Evolutionary conservation across 1,140 invertebrate genomes (phyloP).

Genomic region (Drosophila guanche): DNA sequence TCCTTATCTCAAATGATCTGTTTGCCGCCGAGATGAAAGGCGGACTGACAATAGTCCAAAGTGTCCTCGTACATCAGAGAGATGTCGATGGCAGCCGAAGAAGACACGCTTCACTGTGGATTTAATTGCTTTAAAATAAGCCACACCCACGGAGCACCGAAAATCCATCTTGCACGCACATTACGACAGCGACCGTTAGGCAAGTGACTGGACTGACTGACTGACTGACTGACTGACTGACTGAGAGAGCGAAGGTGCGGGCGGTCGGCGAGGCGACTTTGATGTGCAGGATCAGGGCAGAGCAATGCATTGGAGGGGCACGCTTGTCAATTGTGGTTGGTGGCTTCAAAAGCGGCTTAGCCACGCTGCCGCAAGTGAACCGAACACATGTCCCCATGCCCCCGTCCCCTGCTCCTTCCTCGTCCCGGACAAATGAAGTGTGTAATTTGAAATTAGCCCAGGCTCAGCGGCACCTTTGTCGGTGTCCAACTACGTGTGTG

Average conservation of each 20-base stretch:
- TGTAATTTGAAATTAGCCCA: constrained; percentile 79
- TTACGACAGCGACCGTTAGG: constrained; percentile 59
- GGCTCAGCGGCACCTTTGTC: constrained; percentile 74
- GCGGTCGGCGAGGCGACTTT: constrained; percentile 54
- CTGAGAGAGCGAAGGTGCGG: constrained; percentile 39
- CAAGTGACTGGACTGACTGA: constrained; percentile 29
- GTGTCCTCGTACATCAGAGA: constrained; percentile 72
- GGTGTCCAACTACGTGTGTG: constrained; percentile 1
- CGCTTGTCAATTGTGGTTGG: constrained; percentile 74
- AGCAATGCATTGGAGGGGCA: constrained; percentile 23
- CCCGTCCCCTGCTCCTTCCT: constrained; percentile 2
- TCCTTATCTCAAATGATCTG: constrained; percentile 37
- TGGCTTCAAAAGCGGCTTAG: constrained; percentile 67
- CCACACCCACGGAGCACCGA: constrained; percentile 70
- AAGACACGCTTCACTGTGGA: constrained; percentile 74
- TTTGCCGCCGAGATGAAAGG: constrained; percentile 69
- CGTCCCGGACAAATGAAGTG: constrained; percentile 72
- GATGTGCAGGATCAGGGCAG: constrained; percentile 57
- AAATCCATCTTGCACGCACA: constrained; percentile 78
- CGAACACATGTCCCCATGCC: constrained; percentile 3
- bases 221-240: constrained; percentile 4
- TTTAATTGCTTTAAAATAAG: constrained; percentile 81
- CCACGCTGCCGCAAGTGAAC: constrained; percentile 38
- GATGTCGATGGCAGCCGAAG: constrained; percentile 35
- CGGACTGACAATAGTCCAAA: constrained; percentile 46